Conservation (phyloP, 1,140 invertebrate species). For the Neodiprion pinetum region DNA sequence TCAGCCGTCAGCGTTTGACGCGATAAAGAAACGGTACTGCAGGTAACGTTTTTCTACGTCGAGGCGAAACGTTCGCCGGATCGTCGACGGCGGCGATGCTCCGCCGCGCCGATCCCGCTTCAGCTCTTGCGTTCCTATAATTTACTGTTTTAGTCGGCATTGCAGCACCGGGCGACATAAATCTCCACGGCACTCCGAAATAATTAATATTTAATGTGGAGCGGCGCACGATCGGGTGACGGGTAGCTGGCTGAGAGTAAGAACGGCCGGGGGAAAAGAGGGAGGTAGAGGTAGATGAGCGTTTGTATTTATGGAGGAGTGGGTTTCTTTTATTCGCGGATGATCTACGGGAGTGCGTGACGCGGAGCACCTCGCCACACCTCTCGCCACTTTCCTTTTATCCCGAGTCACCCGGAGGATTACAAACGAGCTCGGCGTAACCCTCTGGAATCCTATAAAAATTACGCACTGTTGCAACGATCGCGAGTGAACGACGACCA, state of each 20-base stretch:
- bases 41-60: background rate
- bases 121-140: background rate
- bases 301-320: slow-evolving; percentile 2
- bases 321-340: slow-evolving; percentile 1
- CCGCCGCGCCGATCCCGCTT: background rate
- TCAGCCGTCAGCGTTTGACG: background rate
- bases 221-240: slow-evolving; percentile 3
- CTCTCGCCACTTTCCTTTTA: slow-evolving; percentile 3
- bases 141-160: background rate
- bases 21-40: background rate
- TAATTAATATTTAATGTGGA: slow-evolving; percentile 8
- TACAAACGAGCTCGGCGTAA: background rate
- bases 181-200: slow-evolving; percentile 6
- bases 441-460: background rate
- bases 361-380: background rate
- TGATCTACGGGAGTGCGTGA: slow-evolving; percentile 4
- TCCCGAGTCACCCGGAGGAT: background rate
- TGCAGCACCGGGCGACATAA: slow-evolving; percentile 4
- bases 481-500: too few species aligned
- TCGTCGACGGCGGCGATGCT: background rate
- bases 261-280: background rate
- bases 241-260: background rate
- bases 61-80: background rate
- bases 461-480: too few species aligned
- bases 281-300: background rate